Conservation (phyloP, 2,113 vertebrate genomes). For the Cettia cetti region DNA sequence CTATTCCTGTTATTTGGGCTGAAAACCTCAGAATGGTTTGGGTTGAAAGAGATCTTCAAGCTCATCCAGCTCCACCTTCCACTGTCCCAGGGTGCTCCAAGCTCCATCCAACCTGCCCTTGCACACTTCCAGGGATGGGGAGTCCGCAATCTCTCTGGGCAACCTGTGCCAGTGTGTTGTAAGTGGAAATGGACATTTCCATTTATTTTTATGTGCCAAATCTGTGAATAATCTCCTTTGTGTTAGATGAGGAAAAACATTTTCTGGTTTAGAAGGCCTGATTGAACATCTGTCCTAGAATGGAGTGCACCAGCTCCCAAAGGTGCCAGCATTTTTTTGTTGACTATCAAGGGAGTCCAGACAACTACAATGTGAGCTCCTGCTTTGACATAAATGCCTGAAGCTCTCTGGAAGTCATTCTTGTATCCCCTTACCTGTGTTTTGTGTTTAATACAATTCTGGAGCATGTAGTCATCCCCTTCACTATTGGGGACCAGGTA, state of each 20-base stretch:
- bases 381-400: background rate
- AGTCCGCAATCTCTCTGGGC: background rate
- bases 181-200: background rate
- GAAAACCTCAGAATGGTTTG: background rate
- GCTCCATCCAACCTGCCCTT: background rate
- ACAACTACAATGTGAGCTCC: background rate
- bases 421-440: background rate
- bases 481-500: background rate
- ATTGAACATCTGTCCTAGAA: background rate
- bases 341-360: background rate
- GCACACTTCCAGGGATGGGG: background rate
- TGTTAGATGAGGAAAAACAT: background rate
- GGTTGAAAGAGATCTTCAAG: background rate
- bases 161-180: background rate
- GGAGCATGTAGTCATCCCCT: background rate
- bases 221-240: background rate
- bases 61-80: background rate
- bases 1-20: background rate
- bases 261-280: background rate
- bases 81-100: background rate
- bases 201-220: background rate
- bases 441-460: background rate
- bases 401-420: background rate
- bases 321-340: background rate
- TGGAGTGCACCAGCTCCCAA: background rate